Conservation (phyloP, 37 sponge, comb jelly and placozoan species). For the Beroe forskalii region DNA sequence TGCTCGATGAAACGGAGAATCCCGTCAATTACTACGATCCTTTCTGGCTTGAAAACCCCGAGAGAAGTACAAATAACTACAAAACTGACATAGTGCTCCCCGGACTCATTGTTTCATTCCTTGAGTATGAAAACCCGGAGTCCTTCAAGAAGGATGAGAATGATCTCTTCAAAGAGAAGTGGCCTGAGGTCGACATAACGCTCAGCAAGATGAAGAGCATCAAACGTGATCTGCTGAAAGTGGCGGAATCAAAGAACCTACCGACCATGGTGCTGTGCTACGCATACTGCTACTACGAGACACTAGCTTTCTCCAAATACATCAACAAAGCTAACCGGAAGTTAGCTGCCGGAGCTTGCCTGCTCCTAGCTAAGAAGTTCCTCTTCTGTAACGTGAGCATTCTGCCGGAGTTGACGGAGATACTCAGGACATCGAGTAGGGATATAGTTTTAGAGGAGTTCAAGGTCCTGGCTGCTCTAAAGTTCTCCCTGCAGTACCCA, state of each 20-base stretch:
- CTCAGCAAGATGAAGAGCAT: slow-evolving; percentile 63
- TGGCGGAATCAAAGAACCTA: neutral
- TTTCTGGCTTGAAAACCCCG: slow-evolving; percentile 26
- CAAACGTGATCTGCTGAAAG: slow-evolving; percentile 32
- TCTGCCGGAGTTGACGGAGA: slow-evolving; percentile 30
- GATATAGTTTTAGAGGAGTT: slow-evolving; percentile 31
- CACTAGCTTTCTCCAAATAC: slow-evolving; percentile 8
- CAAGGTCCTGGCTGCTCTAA: slow-evolving; percentile 45
- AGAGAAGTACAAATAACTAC: neutral
- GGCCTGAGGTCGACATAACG: slow-evolving; percentile 61
- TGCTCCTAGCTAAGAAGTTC: slow-evolving; percentile 37
- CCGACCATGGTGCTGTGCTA: slow-evolving; percentile 49
- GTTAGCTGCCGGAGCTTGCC: slow-evolving; percentile 51
- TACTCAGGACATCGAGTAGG: slow-evolving; percentile 22
- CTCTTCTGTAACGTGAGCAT: neutral
- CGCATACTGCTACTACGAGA: slow-evolving; percentile 51
- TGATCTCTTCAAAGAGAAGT: slow-evolving; percentile 46
- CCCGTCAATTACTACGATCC: slow-evolving; percentile 32
- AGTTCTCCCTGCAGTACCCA: slow-evolving; percentile 44
- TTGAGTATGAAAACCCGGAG: slow-evolving; percentile 63
- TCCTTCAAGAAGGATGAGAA: slow-evolving; percentile 54
- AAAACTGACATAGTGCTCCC: slow-evolving; percentile 50
- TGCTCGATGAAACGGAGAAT: slow-evolving; percentile 21
- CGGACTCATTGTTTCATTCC: slow-evolving; percentile 24
- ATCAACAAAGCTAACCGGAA: slow-evolving; percentile 60